A percentile compares a stretch with the other conserved stretches of the same genome.
These are phyloP conservation scores for Crocuta crocuta DNA, from an alignment of 2,113 vertebrate species.

Conservation along the genomic window DNA sequence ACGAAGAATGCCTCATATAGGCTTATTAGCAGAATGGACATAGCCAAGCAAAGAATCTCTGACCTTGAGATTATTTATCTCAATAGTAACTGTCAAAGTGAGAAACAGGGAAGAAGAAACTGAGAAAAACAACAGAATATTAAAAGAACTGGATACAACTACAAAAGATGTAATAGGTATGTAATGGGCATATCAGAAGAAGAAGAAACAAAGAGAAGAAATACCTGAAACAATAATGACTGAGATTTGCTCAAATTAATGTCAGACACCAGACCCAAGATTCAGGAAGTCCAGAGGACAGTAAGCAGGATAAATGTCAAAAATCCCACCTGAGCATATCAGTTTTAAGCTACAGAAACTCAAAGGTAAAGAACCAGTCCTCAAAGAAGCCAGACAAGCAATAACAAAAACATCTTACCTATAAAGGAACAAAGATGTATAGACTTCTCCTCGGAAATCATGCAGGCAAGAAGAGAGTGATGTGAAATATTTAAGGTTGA, in stretches of 20 bases:
- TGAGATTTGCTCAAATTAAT: not conserved
- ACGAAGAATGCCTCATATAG: not conserved
- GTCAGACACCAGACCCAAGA: not conserved
- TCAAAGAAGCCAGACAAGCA: not conserved
- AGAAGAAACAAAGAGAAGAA: not conserved
- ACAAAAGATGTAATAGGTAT: not conserved
- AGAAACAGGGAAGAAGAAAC: not conserved
- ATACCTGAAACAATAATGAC: not conserved
- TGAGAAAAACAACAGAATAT: not conserved
- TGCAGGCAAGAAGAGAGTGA: not conserved
- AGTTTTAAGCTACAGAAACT: not conserved
- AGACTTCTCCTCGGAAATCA: not conserved
- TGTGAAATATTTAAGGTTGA: not conserved
- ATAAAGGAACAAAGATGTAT: not conserved
- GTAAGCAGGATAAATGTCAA: not conserved
- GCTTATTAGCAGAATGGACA: not conserved
- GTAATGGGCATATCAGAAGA: not conserved
- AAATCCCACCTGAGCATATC: not conserved
- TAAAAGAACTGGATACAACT: not conserved
- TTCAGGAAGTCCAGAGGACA: not conserved
- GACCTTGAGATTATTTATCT: not conserved
- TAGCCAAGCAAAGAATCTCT: not conserved
- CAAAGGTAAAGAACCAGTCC: not conserved
- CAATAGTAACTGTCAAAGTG: not conserved
- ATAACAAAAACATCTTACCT: not conserved